Evolutionary conservation across 2,888 invertebrate species (phyloP).

Genomic region (Agrilus mali): DNA sequence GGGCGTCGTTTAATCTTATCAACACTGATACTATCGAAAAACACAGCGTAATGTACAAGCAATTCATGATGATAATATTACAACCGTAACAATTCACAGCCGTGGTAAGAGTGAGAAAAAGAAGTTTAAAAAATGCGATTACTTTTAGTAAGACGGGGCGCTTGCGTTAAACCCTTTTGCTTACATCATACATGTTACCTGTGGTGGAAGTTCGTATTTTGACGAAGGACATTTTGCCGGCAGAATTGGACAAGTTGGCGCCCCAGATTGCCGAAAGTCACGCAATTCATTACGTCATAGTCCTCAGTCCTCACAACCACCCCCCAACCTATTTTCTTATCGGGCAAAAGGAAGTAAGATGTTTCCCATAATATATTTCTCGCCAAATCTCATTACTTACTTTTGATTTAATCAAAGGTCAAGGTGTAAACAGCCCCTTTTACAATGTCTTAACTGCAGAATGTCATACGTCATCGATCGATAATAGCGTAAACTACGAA

Average conservation of each 20-base stretch:
- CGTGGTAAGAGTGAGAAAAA: conserved; percentile 22
- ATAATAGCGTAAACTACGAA: too few relatives aligned
- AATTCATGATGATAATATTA: conserved; percentile 24
- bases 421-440: conserved; percentile 6
- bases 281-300: conserved; percentile 32
- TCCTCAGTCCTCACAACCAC: conserved; percentile 6
- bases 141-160: too few relatives aligned
- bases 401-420: conserved; percentile 18
- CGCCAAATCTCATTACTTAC: conserved; percentile 19
- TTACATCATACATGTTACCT: too few relatives aligned
- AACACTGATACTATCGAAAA: conserved; percentile 41
- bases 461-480: too few relatives aligned
- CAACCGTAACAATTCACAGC: conserved; percentile 21
- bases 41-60: conserved; percentile 35
- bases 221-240: too few relatives aligned
- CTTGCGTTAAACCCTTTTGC: too few relatives aligned
- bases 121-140: conserved; percentile 5
- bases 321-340: conserved; percentile 1
- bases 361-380: conserved; percentile 9
- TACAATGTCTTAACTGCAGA: too few relatives aligned
- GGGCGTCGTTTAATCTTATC: conserved; percentile 35
- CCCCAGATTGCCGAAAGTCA: conserved; percentile 23
- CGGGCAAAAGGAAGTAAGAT: conserved; percentile 2
- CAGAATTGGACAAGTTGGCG: conserved; percentile 22
- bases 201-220: not conserved